Percentiles rank a stretch among this genome's conserved stretches.
phyloP scores from a whole-genome alignment of 2,797 vertebrate species.

The Lerista edwardsae region DNA sequence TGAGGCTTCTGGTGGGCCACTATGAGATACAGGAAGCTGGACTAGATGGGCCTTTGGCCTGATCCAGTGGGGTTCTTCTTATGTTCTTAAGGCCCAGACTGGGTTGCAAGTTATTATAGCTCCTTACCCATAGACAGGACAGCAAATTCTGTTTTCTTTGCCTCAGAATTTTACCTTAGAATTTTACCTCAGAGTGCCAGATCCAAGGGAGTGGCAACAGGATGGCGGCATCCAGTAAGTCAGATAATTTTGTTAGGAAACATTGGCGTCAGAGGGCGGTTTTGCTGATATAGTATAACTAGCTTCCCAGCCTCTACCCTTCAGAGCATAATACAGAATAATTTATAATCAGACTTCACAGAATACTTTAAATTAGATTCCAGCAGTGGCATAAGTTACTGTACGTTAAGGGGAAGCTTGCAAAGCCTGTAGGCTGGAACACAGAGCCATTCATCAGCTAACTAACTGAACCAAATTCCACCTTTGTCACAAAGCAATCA shows the following conservation, averaged over 20 bases:
- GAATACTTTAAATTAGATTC: constrained; percentile 75
- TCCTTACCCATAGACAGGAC: no score
- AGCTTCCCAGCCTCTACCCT: constrained; percentile 68
- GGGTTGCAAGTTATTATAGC: no score
- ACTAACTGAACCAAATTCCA: constrained; percentile 58
- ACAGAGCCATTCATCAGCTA: constrained; percentile 39
- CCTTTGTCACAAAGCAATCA: constrained; percentile 62
- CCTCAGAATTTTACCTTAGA: no score
- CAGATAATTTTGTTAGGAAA: constrained; percentile 58
- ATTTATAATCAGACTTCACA: constrained; percentile 72
- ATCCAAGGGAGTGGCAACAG: no score
- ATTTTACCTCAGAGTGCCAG: no score
- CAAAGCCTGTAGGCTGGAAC: constrained; percentile 58
- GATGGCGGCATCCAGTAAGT: constrained; percentile 21
- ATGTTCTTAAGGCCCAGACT: no score
- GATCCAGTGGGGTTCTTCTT: no score
- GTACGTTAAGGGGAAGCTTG: constrained; percentile 64
- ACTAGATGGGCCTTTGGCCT: no score
- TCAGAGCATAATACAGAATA: constrained; percentile 70
- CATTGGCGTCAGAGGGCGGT: constrained; percentile 67
- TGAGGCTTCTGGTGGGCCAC: no score
- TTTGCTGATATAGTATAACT: constrained; percentile 66
- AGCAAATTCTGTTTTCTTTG: no score
- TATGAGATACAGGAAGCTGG: no score
- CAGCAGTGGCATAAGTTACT: constrained; percentile 60